Evolutionary conservation across 1,140 invertebrate genomes (phyloP), one percentile per base, ranked within the genome.

Genomic region (Meteorus sp.): DNA sequence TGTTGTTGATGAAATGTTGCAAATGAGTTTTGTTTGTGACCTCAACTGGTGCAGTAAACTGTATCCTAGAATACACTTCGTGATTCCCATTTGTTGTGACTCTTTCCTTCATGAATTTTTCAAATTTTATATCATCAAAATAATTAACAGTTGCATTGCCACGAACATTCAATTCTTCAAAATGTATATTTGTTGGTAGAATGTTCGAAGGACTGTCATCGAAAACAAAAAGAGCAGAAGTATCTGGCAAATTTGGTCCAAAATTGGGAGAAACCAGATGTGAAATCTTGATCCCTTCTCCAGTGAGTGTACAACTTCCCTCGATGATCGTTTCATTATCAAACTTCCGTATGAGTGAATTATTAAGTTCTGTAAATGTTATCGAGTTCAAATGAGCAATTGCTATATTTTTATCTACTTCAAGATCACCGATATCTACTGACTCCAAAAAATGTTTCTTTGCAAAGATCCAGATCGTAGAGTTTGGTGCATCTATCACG

Each of bases 91-190:
- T 39, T 7, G 72, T 53, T 3, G 65, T 69, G 2, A 77, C 54
- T 43, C 71, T 64, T 8, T 74, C 47, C 1, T 52, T 33, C 2
- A 67, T 17, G 33, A 75, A 73, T 22, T 64, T 44, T 25, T 73
- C 45, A 13, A 77, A 67, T 2, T 71, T 29, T 25, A 76, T 27
- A 0, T 48, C 61, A 43, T 77, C 70, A 0, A 76, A 20, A 17
- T 48, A 59, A 1, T 67, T 39, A 6, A 73, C 13, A n/a, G 9
- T 29, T 9, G 73, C 55, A 15, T 70, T 47, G 5, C 31, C 4
- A 17, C 43, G 9, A 9, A 76, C 59, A 0, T 56, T 13, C 4
- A 76, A 63, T 6, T 68, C 6, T 35, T 68, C 41, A 20, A 77
- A 75, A 17, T 48, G 29, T 1, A 66, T 60, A 0, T 63, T 58